A percentile compares a stretch with the other conserved stretches of the same genome.
phyloP scores from a whole-genome alignment of 2,888 invertebrate genomes.

The Drosophila macrospina region DNA sequence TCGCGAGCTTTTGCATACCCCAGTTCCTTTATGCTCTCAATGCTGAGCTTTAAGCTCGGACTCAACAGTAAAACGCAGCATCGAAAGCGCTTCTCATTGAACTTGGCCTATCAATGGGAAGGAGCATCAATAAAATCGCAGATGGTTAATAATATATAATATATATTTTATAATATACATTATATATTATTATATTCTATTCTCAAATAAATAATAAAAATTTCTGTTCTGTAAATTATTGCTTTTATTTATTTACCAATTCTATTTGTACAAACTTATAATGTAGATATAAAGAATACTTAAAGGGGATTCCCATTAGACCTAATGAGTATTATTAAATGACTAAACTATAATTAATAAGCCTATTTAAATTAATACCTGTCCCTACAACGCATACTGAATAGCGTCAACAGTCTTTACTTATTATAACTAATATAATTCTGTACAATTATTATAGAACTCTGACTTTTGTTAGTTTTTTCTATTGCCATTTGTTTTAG shows the following conservation, averaged over 20 bases:
- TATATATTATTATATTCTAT: too few species aligned
- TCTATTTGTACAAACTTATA: too few species aligned
- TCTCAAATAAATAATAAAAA: too few species aligned
- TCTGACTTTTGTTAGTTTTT: neutral
- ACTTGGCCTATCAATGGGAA: neutral
- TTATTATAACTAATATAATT: neutral
- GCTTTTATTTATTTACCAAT: too few species aligned
- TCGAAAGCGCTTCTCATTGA: neutral
- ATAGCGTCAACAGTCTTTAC: neutral
- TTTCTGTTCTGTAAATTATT: too few species aligned
- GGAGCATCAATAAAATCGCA: neutral
- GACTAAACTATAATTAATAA: too few species aligned
- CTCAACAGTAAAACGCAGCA: constrained; percentile 6
- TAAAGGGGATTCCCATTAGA: too few species aligned
- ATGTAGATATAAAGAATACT: too few species aligned
- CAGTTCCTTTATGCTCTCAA: constrained; percentile 7
- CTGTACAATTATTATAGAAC: neutral
- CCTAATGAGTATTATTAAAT: too few species aligned
- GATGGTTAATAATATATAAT: too few species aligned
- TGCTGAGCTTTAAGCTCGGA: constrained; percentile 15
- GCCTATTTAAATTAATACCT: neutral
- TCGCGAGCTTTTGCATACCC: constrained; percentile 29
- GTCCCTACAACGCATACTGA: neutral
- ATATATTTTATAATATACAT: too few species aligned
- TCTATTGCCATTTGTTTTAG: neutral